Evolutionary conservation across 2,888 invertebrate species (phyloP).

Genomic region (Stenoptilia bipunctidactyla): DNA sequence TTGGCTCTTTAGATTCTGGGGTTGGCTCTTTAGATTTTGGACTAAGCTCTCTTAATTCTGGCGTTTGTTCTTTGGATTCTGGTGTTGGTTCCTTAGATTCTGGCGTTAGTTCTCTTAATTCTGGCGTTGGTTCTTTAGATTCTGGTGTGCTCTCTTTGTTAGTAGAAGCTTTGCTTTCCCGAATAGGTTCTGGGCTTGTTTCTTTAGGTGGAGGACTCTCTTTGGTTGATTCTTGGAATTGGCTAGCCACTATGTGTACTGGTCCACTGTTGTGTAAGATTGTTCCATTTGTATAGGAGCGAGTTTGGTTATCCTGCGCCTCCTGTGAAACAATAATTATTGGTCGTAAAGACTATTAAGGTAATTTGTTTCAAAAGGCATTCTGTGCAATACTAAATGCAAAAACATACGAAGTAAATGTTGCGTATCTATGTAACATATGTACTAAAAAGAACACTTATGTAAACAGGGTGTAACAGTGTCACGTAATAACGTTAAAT

Average conservation of each 20-base stretch:
- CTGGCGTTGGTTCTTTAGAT: slow-evolving; percentile 15
- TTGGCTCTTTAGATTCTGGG: slow-evolving; percentile 16
- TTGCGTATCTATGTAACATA: no score
- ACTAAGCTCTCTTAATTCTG: slow-evolving; percentile 12
- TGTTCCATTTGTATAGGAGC: slow-evolving; percentile 58
- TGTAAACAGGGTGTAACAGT: no score
- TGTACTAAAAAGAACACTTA: no score
- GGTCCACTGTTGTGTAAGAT: slow-evolving; percentile 47
- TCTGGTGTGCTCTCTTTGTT: slow-evolving; percentile 10
- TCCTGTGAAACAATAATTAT: slow-evolving; percentile 29
- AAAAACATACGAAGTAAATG: no score
- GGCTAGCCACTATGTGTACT: slow-evolving; percentile 51
- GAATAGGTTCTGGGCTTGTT: slow-evolving; percentile 23
- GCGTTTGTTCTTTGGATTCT: slow-evolving; percentile 15
- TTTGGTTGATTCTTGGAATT: slow-evolving; percentile 21
- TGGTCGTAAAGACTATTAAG: no score
- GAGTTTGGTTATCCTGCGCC: slow-evolving; percentile 49
- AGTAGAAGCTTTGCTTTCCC: slow-evolving; percentile 12
- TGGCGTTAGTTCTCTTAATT: slow-evolving; percentile 9
- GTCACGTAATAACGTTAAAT: no score
- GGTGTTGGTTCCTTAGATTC: slow-evolving; percentile 11
- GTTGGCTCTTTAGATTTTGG: slow-evolving; percentile 8
- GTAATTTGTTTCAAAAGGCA: no score
- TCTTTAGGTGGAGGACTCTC: slow-evolving; percentile 23
- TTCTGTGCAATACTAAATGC: no score